Percentiles rank a stretch among this genome's conserved stretches.
Evolutionary conservation across 2,888 invertebrate species (phyloP).

Genomic region (Anthophora plumipes): DNA sequence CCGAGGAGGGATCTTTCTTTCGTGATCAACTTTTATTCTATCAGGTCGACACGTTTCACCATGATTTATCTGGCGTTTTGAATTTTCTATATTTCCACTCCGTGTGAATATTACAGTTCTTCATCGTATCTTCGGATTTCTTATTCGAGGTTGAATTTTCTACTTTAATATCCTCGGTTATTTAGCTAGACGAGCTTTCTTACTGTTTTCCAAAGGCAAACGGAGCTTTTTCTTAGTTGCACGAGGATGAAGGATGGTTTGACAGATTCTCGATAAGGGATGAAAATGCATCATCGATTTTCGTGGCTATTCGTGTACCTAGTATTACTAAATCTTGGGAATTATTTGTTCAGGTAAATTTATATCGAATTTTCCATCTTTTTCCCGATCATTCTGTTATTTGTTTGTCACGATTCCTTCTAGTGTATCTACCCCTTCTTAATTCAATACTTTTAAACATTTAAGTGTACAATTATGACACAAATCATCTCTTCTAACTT

Average conservation of each 20-base stretch:
- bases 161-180: background rate
- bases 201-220: background rate
- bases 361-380: no score
- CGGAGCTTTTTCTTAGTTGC: background rate
- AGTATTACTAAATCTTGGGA: no score
- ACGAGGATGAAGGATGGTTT: background rate
- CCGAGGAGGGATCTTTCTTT: background rate
- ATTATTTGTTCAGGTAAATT: no score
- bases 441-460: no score
- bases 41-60: background rate
- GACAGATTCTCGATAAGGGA: slow-evolving; percentile 9
- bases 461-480: no score
- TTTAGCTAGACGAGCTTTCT: background rate
- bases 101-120: background rate
- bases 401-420: no score
- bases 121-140: background rate
- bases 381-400: no score
- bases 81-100: background rate
- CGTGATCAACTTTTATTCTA: background rate
- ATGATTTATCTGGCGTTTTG: background rate
- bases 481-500: no score
- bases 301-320: background rate
- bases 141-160: background rate
- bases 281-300: background rate
- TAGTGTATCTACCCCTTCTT: no score